A percentile compares a stretch with the other conserved stretches of the same genome.
Conservation (phyloP, 2,797 vertebrate genomes). For the Podargus strigoides region DNA sequence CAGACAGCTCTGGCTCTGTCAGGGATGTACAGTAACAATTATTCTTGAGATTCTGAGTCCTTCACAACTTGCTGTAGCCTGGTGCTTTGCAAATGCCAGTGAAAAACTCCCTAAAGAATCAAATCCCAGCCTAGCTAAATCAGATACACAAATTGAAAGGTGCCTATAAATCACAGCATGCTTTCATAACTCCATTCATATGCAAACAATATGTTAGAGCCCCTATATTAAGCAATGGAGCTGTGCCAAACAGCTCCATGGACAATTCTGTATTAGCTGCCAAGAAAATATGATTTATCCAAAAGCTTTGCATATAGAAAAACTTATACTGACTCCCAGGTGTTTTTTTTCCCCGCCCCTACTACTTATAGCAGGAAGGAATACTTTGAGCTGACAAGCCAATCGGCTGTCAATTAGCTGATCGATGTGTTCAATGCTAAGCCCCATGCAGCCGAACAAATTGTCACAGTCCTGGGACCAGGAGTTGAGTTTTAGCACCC, state of each 20-base stretch:
- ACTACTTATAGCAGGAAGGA: not conserved
- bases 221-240: not conserved
- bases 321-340: not conserved
- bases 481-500: not conserved
- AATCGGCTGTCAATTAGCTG: not conserved
- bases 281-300: not conserved
- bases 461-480: not conserved
- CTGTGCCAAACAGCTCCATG: not conserved
- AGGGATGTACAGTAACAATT: not conserved
- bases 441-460: not conserved
- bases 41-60: not conserved
- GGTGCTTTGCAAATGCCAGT: not conserved
- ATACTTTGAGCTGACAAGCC: not conserved
- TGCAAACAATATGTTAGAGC: not conserved
- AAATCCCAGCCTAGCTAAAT: not conserved
- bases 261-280: not conserved
- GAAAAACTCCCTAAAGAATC: not conserved
- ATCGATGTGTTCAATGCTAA: not conserved
- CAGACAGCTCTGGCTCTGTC: not conserved
- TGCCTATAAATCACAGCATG: constrained; percentile 9
- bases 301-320: not conserved
- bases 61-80: not conserved
- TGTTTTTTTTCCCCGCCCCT: not conserved
- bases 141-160: not conserved
- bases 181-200: not conserved